Conservation (phyloP, 2,113 vertebrate genomes). For the Cheirogaleus medius region DNA sequence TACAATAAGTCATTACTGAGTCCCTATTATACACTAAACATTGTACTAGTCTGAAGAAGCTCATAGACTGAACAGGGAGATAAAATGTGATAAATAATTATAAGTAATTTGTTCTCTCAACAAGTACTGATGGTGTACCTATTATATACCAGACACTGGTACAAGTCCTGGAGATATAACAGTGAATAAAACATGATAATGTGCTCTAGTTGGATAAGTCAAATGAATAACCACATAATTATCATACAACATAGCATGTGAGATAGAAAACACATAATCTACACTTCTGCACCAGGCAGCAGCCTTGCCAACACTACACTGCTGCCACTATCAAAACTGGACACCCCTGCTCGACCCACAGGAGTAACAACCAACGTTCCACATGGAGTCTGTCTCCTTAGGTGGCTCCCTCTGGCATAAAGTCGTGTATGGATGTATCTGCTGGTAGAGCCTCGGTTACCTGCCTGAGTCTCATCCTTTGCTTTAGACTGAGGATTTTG, state of each 20-base stretch:
- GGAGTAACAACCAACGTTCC: background rate
- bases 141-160: background rate
- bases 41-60: background rate
- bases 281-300: background rate
- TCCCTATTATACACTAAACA: background rate
- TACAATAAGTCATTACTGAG: background rate
- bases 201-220: background rate
- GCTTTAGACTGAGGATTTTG: background rate
- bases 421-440: rapidly evolving
- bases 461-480: background rate
- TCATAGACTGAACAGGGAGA: background rate
- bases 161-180: background rate
- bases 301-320: no score
- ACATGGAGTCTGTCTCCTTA: background rate
- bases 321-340: background rate
- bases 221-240: background rate
- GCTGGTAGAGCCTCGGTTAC: background rate
- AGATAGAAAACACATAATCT: background rate
- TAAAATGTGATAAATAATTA: background rate
- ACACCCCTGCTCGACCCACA: no score
- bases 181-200: background rate
- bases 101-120: background rate
- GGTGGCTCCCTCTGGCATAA: background rate
- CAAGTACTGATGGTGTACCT: background rate
- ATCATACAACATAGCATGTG: background rate